Evolutionary conservation across 2,888 invertebrate genomes (phyloP).

Genomic region (Brenthis hecate): DNA sequence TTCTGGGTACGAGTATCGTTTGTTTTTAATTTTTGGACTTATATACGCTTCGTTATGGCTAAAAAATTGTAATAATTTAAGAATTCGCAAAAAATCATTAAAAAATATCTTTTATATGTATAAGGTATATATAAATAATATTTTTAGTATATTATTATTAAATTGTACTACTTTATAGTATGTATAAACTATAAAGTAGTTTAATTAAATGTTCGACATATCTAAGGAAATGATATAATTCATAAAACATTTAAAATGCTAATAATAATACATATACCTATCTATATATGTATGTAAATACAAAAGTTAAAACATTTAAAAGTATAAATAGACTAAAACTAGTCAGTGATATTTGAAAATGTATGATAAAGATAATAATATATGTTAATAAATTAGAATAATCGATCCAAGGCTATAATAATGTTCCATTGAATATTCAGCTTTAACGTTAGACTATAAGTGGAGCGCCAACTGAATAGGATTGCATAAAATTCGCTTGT

Average conservation of each 20-base stretch:
- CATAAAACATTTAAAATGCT: no score
- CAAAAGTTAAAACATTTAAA: not conserved
- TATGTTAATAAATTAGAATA: conserved; percentile 13
- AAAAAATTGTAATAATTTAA: no score
- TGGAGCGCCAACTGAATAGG: conserved; percentile 52
- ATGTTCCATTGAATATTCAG: conserved; percentile 23
- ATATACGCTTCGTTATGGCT: not conserved
- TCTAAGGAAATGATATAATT: no score
- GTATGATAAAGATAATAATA: conserved; percentile 3
- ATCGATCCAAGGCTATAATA: conserved; percentile 23
- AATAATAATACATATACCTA: no score
- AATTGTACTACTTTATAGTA: no score
- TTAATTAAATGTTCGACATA: no score
- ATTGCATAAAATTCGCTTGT: conserved; percentile 61
- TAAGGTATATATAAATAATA: no score
- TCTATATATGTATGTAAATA: no score
- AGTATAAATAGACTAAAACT: not conserved
- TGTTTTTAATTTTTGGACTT: not conserved
- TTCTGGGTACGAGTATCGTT: not conserved
- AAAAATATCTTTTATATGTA: no score
- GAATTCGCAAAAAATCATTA: no score
- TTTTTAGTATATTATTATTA: no score
- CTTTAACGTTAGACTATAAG: conserved; percentile 45
- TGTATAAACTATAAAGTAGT: no score
- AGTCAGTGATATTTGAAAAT: not conserved